These are phyloP conservation scores for Rallus crepitans DNA, from an alignment of 2,797 vertebrate genomes.

Conservation along the genomic window DNA sequence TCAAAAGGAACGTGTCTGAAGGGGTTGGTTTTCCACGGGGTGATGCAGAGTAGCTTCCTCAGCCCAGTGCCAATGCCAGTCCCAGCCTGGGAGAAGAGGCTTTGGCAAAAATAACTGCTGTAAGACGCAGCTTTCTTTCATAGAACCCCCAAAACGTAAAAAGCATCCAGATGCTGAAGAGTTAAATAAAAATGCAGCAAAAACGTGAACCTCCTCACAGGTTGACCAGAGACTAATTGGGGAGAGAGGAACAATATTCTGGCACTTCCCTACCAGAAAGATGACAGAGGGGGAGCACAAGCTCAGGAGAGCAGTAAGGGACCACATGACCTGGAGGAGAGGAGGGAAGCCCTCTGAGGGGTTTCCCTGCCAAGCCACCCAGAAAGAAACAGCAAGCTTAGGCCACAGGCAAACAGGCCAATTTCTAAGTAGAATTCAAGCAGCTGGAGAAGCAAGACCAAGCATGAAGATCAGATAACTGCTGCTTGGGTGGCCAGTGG, in stretches of 20 bases:
- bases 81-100: not conserved
- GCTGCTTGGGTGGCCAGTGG: no score
- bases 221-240: not conserved
- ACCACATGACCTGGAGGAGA: fast-evolving
- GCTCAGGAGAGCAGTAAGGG: fast-evolving
- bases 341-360: not conserved
- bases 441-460: not conserved
- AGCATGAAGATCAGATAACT: not conserved
- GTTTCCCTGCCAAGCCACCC: not conserved
- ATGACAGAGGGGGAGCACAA: not conserved
- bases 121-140: not conserved
- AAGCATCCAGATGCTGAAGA: not conserved
- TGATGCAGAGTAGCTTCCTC: not conserved
- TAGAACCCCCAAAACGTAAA: not conserved
- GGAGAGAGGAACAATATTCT: not conserved
- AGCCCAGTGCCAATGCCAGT: not conserved
- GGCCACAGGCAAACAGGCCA: not conserved
- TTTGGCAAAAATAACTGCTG: not conserved
- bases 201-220: not conserved
- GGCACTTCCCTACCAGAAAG: not conserved
- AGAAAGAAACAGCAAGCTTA: not conserved
- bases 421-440: not conserved
- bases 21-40: not conserved
- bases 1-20: not conserved
- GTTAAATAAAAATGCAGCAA: not conserved